A percentile compares a stretch with the other conserved stretches of the same genome.
Conservation (phyloP, 1,140 invertebrate species). For the Mycetomoellerius zeteki region DNA sequence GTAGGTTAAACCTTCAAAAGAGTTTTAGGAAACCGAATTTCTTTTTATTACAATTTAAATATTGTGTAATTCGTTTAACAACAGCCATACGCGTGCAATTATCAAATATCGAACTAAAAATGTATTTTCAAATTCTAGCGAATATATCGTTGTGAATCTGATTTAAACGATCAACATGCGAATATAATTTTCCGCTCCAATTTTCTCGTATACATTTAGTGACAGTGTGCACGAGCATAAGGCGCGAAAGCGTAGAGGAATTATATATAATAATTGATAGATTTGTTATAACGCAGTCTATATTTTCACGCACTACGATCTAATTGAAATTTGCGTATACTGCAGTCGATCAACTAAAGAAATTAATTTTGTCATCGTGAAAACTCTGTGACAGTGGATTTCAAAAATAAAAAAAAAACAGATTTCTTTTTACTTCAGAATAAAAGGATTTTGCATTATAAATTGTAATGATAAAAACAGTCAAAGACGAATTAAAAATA, state of each 20-base stretch:
- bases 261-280: slow-evolving; percentile 37
- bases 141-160: neutral
- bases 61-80: slow-evolving; percentile 27
- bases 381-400: neutral
- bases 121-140: neutral
- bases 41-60: neutral
- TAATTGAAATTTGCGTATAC: slow-evolving; percentile 20
- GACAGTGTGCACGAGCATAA: slow-evolving; percentile 55
- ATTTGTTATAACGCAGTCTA: neutral
- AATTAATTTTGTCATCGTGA: neutral
- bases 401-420: too few relatives aligned
- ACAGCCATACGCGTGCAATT: neutral
- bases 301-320: neutral
- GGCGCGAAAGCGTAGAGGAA: neutral
- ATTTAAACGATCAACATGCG: slow-evolving; percentile 30
- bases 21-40: neutral
- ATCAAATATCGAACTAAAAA: neutral
- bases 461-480: too few relatives aligned
- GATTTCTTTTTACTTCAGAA: too few relatives aligned
- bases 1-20: slow-evolving; percentile 4
- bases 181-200: slow-evolving; percentile 63
- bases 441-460: too few relatives aligned
- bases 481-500: too few relatives aligned
- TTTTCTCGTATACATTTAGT: slow-evolving; percentile 66
- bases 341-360: neutral